phyloP scores from a whole-genome alignment of 2,797 vertebrate species.

The Syngnathus rostellatus region DNA sequence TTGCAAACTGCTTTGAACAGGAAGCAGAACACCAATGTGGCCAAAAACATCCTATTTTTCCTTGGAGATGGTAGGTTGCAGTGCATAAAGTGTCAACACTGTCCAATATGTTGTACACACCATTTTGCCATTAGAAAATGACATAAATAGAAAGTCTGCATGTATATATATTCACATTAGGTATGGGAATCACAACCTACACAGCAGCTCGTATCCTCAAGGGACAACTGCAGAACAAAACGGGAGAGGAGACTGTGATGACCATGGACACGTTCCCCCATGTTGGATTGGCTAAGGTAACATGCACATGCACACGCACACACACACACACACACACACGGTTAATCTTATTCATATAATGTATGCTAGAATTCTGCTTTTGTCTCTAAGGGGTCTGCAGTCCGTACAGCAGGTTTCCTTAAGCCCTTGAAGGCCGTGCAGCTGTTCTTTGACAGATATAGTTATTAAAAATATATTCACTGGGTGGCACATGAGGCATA shows the following conservation, averaged over 20 bases:
- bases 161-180: conserved; percentile 37
- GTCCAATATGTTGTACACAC: neutral
- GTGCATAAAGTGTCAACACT: neutral
- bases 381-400: neutral
- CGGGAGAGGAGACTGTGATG: conserved; percentile 70
- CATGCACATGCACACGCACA: conserved; percentile 10
- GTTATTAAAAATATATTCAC: neutral
- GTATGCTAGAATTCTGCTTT: neutral
- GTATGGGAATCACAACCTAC: conserved; percentile 72
- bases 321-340: conserved; percentile 4
- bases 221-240: conserved; percentile 66
- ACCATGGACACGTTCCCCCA: conserved; percentile 73
- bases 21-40: conserved; percentile 65
- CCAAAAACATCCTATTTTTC: conserved; percentile 70
- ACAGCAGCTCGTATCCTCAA: conserved; percentile 72
- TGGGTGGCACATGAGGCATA: neutral
- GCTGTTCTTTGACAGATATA: neutral
- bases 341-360: neutral
- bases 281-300: conserved; percentile 67
- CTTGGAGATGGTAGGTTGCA: conserved; percentile 66
- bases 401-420: neutral
- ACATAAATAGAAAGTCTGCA: neutral
- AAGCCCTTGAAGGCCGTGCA: neutral
- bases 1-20: conserved; percentile 51
- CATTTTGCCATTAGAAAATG: neutral